Evolutionary conservation across 2,113 vertebrate genomes (phyloP), one percentile per base, ranked within the genome.

Genomic region (Archocentrus centrarchus): DNA sequence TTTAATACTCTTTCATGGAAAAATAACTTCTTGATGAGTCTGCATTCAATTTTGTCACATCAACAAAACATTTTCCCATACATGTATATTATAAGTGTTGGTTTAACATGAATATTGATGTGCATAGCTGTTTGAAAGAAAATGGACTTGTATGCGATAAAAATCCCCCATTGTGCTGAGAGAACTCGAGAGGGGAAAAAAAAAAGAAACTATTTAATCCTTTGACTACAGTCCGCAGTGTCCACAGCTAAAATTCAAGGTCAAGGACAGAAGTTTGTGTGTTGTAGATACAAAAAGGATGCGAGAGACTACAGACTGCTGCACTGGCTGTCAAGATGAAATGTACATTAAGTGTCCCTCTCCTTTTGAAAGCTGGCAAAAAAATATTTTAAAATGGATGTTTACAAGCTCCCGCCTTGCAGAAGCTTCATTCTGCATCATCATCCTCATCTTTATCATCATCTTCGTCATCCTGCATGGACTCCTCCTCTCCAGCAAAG

Each of bases 401-500:
- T 91, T 44, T 60, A 59, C 75, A 83, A 80, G 47, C 79, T 30
- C 18, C 27, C 17, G 18, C 14, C 64, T 59, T 58, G 85, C 63
- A 88, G 62, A 62, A 6, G 5, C 88, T 87, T 92, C 57, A 94
- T 59, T 96, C 95, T 73, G 88, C 92, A 55, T 94, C 90, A 0
- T 94, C 83, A 3, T 90, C 84, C 0, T 90, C 89, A 1, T 87
- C 92, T 0, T 93, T 93, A 0, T 95, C 88, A 0, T 93, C 92
- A 0, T 94, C 95, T 0, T 96, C 94, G 0, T 96, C 87, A 0
- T 92, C 93, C 64, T 93, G 83, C 87, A 88, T 84, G 0, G 88
- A 55, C 0, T 95, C 95, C 24, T 93, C 94, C 0, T 92, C 93
- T 0, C 86, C 95, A 2, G 53, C 83, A 3, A 97, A 86, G 62